Evolutionary conservation across 2,797 vertebrate genomes (phyloP), one percentile per base, ranked within the genome.

Genomic region (Rhinatrema bivittatum): DNA sequence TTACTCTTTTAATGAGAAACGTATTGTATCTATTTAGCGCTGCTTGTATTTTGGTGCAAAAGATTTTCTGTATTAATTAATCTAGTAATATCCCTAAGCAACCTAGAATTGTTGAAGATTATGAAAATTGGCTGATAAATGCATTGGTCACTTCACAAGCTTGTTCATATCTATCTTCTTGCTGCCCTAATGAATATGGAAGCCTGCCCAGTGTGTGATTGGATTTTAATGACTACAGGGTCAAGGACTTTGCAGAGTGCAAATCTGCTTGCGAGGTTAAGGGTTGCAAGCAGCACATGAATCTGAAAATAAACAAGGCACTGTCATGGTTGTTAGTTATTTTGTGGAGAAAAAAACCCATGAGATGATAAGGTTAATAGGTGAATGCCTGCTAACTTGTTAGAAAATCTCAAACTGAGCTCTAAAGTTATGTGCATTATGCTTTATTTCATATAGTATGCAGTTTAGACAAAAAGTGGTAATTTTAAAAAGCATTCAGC

Each of bases 101-200:
- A 64, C 25, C 40, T 70, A 44, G 50, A 72, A 70, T 56, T 67
- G 51, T 66, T 69, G 53, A 76, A 56, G 53, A 74, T 74, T 65
- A 68, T 42, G 56, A 69, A 75, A 74, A 82, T 72, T 65, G 36
- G 53, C 66, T 76, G 65, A 73, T 72, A 58, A 64, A 72, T 73
- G 63, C 46, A 58, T 72, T 72, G 68, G 69, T 73, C 64, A 72
- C 63, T 79, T 71, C 54, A 71, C 56, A 82, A 70, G 39, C 53
- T 58, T 69, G 66, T 67, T 79, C 53, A 75, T 70, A 74, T 76
- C 64, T 50, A 67, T 74, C 68, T 77, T 78, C 56, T 62, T 68
- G 44, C 45, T 64, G 39, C 74, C 49, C 57, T 77, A 73, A 80
- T 71, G 68, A 80, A 75, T 64, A 72, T 66, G 65, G 72, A 76